These are phyloP conservation scores for Blennius ocellaris DNA, from an alignment of 2,113 vertebrate genomes.

Conservation along the genomic window DNA sequence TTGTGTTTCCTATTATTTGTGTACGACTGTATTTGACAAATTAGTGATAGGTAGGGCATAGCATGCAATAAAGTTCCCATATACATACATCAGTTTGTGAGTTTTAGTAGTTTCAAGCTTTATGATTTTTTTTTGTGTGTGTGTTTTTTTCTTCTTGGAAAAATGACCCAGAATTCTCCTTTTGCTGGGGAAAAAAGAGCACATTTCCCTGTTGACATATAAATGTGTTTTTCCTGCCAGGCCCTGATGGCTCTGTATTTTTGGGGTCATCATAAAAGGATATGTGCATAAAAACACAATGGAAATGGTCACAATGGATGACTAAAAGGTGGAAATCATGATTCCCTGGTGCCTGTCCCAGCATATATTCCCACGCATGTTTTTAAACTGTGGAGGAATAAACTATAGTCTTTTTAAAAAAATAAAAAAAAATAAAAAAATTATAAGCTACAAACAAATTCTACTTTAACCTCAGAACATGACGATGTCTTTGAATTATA, in stretches of 20 bases:
- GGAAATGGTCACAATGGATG: conserved; percentile 76
- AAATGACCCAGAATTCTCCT: conserved; percentile 12
- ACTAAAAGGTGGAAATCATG: conserved; percentile 66
- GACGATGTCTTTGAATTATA: neutral
- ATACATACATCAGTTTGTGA: too few relatives aligned
- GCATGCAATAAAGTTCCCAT: too few relatives aligned
- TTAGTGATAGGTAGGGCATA: too few relatives aligned
- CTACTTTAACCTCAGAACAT: neutral
- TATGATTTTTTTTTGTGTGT: neutral
- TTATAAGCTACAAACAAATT: neutral
- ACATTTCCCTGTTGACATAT: conserved; percentile 80
- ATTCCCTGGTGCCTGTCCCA: conserved; percentile 66
- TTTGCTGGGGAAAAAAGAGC: conserved; percentile 37
- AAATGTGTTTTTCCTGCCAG: conserved; percentile 78
- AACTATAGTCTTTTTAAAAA: neutral
- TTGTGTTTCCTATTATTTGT: too few relatives aligned
- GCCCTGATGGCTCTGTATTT: conserved; percentile 76
- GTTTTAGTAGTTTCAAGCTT: too few relatives aligned
- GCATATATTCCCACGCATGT: conserved; percentile 65
- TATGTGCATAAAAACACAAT: conserved; percentile 80
- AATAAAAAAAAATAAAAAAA: neutral
- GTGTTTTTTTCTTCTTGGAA: neutral
- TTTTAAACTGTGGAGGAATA: conserved; percentile 33
- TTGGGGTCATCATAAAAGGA: conserved; percentile 72
- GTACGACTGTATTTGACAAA: neutral